phyloP scores from a whole-genome alignment of 2,113 vertebrate genomes.

The Candoia aspera region DNA sequence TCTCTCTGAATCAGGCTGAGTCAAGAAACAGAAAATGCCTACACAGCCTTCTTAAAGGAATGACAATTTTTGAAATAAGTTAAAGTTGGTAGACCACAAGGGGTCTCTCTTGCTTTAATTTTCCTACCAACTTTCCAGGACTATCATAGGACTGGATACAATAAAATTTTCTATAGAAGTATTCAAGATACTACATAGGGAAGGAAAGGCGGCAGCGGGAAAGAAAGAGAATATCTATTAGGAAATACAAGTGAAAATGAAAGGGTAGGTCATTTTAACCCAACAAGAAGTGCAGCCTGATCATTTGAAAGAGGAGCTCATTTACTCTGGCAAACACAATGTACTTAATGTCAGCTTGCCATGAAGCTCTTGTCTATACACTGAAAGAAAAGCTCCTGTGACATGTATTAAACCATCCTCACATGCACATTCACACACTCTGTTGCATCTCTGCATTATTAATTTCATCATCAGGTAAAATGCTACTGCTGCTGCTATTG shows the following conservation, averaged over 20 bases:
- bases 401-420: background rate
- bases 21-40: background rate
- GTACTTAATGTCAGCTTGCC: constrained; percentile 39
- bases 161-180: constrained; percentile 43
- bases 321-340: constrained; percentile 41
- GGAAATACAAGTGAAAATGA: constrained; percentile 56
- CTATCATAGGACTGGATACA: background rate
- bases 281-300: constrained; percentile 42
- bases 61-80: background rate
- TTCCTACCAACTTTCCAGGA: constrained; percentile 37
- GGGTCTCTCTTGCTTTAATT: constrained; percentile 71
- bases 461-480: constrained; percentile 13
- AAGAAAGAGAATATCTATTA: constrained; percentile 48
- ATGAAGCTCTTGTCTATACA: background rate
- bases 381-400: background rate
- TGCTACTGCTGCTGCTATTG: background rate
- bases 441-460: background rate
- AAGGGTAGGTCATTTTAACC: constrained; percentile 59
- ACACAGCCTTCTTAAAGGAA: background rate
- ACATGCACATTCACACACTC: background rate
- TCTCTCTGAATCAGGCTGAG: background rate
- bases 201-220: background rate
- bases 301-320: constrained; percentile 40
- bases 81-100: constrained; percentile 62
- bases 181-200: constrained; percentile 46